Evolutionary conservation across 2,888 invertebrate species (phyloP).

Genomic region (Hanleya hanleyi): DNA sequence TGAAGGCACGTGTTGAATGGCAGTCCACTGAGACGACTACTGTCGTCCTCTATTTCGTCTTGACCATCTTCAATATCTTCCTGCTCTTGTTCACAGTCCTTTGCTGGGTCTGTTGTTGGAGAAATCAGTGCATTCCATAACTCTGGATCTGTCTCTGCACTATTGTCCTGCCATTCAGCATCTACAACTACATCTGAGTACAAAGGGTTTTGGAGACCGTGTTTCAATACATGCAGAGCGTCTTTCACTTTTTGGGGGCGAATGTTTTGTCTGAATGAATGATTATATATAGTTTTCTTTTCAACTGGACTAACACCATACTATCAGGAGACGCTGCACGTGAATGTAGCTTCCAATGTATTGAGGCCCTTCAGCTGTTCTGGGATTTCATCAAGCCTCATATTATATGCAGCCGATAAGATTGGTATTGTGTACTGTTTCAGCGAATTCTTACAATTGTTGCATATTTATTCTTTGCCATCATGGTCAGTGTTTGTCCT

Average conservation of each 20-base stretch:
- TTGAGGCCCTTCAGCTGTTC: neutral
- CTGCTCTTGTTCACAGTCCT: neutral
- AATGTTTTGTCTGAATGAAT: neutral
- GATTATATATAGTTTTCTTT: neutral
- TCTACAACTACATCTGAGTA: neutral
- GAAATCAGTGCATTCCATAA: neutral
- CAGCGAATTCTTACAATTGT: neutral
- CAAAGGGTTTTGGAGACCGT: neutral
- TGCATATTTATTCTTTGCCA: neutral
- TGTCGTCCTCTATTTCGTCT: neutral
- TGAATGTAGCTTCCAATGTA: neutral
- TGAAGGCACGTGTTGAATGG: slow-evolving; percentile 31
- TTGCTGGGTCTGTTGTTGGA: neutral
- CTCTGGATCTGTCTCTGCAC: neutral
- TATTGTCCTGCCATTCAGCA: neutral
- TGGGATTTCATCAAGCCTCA: neutral
- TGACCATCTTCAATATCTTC: slow-evolving; percentile 2
- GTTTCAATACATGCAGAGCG: neutral
- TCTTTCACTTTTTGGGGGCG: neutral
- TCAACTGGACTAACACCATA: neutral
- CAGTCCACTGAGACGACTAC: slow-evolving; percentile 14
- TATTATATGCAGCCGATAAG: neutral
- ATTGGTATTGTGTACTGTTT: neutral
- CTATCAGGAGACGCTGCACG: neutral
- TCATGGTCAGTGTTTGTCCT: neutral